Evolutionary conservation across 2,797 vertebrate genomes (phyloP).

Genomic region (Melanogrammus aeglefinus): DNA sequence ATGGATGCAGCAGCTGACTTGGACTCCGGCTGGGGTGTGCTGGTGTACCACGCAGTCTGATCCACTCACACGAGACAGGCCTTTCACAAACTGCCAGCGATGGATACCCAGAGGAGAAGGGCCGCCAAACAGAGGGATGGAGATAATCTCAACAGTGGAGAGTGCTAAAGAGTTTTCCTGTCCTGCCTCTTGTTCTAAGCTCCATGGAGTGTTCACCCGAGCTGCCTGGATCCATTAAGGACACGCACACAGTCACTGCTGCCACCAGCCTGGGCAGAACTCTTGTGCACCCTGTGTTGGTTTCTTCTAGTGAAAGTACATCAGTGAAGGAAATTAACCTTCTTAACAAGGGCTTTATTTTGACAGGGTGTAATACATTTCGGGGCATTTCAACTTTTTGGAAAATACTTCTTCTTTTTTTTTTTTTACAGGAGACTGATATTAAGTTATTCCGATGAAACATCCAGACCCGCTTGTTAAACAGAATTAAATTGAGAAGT

Average conservation of each 20-base stretch:
- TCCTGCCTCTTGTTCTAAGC: neutral
- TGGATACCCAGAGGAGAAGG: neutral
- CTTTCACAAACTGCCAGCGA: neutral
- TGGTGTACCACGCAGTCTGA: neutral
- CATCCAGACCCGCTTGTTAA: too few relatives aligned
- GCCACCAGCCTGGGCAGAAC: too few relatives aligned
- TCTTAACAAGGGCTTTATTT: too few relatives aligned
- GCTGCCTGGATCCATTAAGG: neutral
- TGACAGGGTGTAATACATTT: too few relatives aligned
- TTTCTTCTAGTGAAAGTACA: too few relatives aligned
- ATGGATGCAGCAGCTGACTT: slow-evolving; percentile 7
- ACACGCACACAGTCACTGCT: neutral
- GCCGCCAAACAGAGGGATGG: neutral
- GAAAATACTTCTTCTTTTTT: too few relatives aligned
- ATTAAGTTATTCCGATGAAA: too few relatives aligned
- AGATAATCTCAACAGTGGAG: neutral
- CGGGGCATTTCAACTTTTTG: too few relatives aligned
- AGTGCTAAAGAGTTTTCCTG: neutral
- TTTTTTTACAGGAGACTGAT: too few relatives aligned
- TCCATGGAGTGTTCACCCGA: neutral
- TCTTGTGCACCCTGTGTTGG: too few relatives aligned
- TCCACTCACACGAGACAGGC: slow-evolving; percentile 9
- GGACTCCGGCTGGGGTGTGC: neutral
- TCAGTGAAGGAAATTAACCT: too few relatives aligned
- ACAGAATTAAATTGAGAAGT: too few relatives aligned